These are phyloP conservation scores for Aeoliscus strigatus DNA, from an alignment of 2,797 vertebrate species.

Conservation along the genomic window DNA sequence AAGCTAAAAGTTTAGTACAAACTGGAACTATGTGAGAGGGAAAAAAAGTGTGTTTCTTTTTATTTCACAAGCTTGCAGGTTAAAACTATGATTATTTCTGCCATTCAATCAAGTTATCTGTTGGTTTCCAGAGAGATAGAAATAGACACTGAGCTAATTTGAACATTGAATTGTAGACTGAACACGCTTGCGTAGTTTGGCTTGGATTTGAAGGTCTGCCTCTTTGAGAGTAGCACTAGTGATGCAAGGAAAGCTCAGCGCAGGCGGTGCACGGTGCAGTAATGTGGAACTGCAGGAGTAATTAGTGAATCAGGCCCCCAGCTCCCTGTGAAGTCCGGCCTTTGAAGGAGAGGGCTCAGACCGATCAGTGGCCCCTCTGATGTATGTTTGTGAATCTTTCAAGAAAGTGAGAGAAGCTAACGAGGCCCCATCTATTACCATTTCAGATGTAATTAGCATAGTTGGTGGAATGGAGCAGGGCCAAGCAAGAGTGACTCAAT, in stretches of 20 bases:
- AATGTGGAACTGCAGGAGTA: conserved; percentile 61
- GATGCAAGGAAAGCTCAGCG: conserved; percentile 30
- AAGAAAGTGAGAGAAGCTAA: conserved; percentile 67
- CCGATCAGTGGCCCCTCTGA: conserved; percentile 61
- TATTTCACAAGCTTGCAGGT: too few species aligned
- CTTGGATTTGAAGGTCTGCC: conserved; percentile 31
- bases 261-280: conserved; percentile 35
- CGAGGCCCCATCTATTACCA: conserved; percentile 72
- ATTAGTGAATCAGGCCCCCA: conserved; percentile 58
- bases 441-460: conserved; percentile 70
- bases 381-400: conserved; percentile 69
- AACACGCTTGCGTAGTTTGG: conserved; percentile 47
- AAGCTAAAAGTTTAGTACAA: too few species aligned
- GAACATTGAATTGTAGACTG: conserved; percentile 61
- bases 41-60: too few species aligned
- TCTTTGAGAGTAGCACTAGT: conserved; percentile 30
- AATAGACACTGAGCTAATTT: conserved; percentile 49
- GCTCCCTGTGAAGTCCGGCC: conserved; percentile 66
- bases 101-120: conserved; percentile 43
- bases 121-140: conserved; percentile 35
- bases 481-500: conserved; percentile 67
- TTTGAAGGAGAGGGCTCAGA: conserved; percentile 66
- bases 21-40: too few species aligned
- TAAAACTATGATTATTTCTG: conserved; percentile 39
- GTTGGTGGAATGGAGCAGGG: conserved; percentile 50